Base-by-base conservation (phyloP, 2,113 vertebrate species). In the Collichthys lucidus region DNA sequence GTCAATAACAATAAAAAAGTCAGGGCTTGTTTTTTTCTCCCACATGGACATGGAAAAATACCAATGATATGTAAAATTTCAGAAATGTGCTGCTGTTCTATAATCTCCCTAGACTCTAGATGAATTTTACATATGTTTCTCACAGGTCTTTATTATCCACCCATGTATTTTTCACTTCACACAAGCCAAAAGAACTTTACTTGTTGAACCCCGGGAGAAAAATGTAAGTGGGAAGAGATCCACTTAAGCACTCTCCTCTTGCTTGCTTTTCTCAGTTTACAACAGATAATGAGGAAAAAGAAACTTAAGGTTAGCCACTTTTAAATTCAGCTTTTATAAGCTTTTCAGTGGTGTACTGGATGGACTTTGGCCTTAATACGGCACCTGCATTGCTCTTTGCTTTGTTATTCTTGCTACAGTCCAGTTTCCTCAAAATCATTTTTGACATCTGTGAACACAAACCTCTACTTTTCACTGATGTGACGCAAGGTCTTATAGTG, bases 121-220 rank as follows among this genome's bases (percentile, higher is more conserved):
- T 12, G 12, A 31, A 31, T 44, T 78, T 65, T 12, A 49, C 22
- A 65, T 69, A 56, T 50, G 65, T 67, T 60, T 55, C 59, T 74
- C 46, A 61, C 5, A 53, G 46, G 60, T n/a, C 22, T 69, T 1
- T 44, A 74, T 77, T 82, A 68, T 68, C n/a, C 62, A 64, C 42
- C 24, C 11, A 42, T 77, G 60, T 47, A 64, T 80, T 71, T 74
- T 69, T 29, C 42, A 74, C 65, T 82, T 60, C 29, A 68, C 70
- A 81, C 26, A 46, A 55, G 35, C 42, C 44, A 53, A 29, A 66
- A 40, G 12, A 71, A 76, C 26, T 60, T 29, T 5, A 31, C 42
- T 46, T 49, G 52, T 14, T 85, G 63, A 86, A 44, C n/a, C 42
- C 16, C 35, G 53, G 46, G 53, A 85, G 66, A 64, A 73, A 57